These are phyloP conservation scores for Hypsopygia costalis DNA, from an alignment of 2,888 invertebrate species.

Conservation along the genomic window DNA sequence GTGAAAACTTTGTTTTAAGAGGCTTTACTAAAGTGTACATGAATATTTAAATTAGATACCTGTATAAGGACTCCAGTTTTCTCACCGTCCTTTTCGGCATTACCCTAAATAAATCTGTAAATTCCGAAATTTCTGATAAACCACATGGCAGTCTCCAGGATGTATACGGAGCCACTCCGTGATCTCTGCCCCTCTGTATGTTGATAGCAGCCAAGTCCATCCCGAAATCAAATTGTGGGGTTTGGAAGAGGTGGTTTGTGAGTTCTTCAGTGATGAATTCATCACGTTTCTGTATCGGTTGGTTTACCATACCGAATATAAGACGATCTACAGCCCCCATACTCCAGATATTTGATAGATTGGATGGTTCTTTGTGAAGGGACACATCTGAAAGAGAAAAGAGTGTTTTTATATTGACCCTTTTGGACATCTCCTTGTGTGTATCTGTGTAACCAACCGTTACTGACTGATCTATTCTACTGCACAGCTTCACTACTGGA, in stretches of 20 bases:
- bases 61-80: constrained; percentile 82
- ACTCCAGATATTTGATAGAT: constrained; percentile 86
- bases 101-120: constrained; percentile 85
- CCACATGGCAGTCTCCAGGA: constrained; percentile 91
- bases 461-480: too few relatives aligned
- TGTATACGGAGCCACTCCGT: constrained; percentile 90
- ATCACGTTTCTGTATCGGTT: constrained; percentile 88
- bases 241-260: constrained; percentile 92
- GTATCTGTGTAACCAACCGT: too few relatives aligned
- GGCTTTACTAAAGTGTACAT: too few relatives aligned
- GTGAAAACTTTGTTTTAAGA: too few relatives aligned
- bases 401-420: too few relatives aligned
- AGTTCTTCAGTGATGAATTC: constrained; percentile 90
- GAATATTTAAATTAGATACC: constrained; percentile 33
- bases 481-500: too few relatives aligned
- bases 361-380: constrained; percentile 88
- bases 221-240: constrained; percentile 84
- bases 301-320: constrained; percentile 87
- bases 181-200: constrained; percentile 91
- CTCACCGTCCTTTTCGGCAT: constrained; percentile 83
- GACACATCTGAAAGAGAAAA: constrained; percentile 83
- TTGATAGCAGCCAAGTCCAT: constrained; percentile 94
- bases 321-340: constrained; percentile 90
- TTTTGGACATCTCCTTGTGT: too few relatives aligned
- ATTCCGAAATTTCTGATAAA: constrained; percentile 82